Percentiles rank a stretch among this genome's conserved stretches.
Conservation (phyloP, 2,888 invertebrate genomes). For the Ditylenchus weischeri region DNA sequence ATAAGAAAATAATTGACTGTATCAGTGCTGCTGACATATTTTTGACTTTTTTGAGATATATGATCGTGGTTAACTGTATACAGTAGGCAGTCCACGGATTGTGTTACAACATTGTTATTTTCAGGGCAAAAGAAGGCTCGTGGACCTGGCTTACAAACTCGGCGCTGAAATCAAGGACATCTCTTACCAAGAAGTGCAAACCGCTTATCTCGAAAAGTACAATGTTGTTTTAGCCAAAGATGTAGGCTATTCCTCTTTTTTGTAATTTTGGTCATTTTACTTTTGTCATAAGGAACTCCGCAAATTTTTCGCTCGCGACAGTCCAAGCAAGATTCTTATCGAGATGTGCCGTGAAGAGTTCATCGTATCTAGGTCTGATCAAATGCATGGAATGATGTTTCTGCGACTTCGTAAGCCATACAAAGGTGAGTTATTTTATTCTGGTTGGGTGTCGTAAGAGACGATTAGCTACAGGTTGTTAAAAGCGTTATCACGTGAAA, state of each 20-base stretch:
- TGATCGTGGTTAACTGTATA: no score
- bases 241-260: background rate
- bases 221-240: background rate
- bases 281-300: constrained; percentile 1
- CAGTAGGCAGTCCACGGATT: no score
- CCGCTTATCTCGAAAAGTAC: constrained; percentile 3
- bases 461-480: no score
- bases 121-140: background rate
- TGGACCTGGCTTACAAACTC: constrained; percentile 1
- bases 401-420: background rate
- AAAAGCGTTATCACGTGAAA: no score
- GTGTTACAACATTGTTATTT: no score
- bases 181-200: background rate
- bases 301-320: background rate
- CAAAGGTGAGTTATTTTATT: background rate
- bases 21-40: no score
- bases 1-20: no score
- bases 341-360: constrained; percentile 5
- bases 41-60: no score
- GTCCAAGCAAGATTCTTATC: background rate
- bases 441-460: no score
- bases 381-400: constrained; percentile 3
- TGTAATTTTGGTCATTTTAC: no score
- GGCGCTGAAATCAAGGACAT: constrained; percentile 4
- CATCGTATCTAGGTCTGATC: background rate